Conservation (phyloP, 2,888 invertebrate species). For the Diaphora mendica region DNA sequence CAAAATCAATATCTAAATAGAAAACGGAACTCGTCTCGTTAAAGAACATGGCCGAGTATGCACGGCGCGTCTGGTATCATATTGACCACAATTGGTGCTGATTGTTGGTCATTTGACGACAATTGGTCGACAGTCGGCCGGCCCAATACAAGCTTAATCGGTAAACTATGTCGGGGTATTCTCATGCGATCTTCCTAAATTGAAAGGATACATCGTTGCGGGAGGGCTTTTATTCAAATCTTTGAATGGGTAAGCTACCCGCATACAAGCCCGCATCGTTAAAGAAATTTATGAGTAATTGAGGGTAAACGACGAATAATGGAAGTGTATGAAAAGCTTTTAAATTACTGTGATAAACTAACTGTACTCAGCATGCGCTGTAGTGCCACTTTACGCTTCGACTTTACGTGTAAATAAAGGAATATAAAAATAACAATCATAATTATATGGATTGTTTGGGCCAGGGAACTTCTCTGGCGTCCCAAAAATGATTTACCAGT, state of each 20-base stretch:
- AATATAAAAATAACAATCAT: too few relatives aligned
- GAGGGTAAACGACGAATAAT: background rate
- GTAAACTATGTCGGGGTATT: constrained; percentile 73
- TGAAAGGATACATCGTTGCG: constrained; percentile 67
- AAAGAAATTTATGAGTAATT: constrained; percentile 4
- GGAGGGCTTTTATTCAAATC: constrained; percentile 45
- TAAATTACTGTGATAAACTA: background rate
- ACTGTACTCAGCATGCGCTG: too few relatives aligned
- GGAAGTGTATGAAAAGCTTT: background rate
- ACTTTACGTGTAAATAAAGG: too few relatives aligned
- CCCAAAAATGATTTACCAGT: too few relatives aligned
- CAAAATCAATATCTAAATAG: constrained; percentile 40
- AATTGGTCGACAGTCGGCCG: constrained; percentile 68
- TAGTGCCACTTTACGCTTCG: too few relatives aligned
- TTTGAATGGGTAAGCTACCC: constrained; percentile 12
- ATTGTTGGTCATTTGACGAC: constrained; percentile 81
- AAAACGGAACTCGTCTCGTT: constrained; percentile 53
- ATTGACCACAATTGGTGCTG: constrained; percentile 83
- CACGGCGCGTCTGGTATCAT: constrained; percentile 68
- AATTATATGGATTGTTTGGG: too few relatives aligned
- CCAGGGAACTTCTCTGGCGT: too few relatives aligned
- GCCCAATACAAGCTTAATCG: constrained; percentile 69
- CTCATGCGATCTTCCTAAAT: constrained; percentile 75
- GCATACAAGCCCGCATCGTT: constrained; percentile 8
- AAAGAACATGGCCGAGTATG: constrained; percentile 52